These are phyloP conservation scores for Marisa cornuarietis DNA, from an alignment of 1,140 invertebrate species.

Conservation along the genomic window DNA sequence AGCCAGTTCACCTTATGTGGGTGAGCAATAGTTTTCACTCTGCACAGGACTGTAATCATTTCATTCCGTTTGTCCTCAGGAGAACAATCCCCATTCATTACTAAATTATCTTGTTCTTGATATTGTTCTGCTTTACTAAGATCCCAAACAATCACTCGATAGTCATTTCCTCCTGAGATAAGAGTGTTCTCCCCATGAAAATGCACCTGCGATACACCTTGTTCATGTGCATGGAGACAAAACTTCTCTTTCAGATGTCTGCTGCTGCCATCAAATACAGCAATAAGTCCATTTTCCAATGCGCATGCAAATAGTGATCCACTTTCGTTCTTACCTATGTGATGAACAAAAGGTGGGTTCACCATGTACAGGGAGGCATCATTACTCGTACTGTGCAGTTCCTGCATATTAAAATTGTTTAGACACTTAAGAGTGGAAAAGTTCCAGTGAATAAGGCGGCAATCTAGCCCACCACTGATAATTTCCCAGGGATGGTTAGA, in stretches of 20 bases:
- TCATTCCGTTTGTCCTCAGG: conserved; percentile 31
- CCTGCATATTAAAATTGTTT: conserved; percentile 60
- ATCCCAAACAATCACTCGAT: conserved; percentile 53
- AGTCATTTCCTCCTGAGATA: conserved; percentile 59
- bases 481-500: conserved; percentile 53
- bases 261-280: conserved; percentile 47
- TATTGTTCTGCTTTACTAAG: conserved; percentile 41
- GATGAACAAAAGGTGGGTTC: conserved; percentile 60
- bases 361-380: conserved; percentile 51
- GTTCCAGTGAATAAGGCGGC: conserved; percentile 60
- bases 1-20: conserved; percentile 59
- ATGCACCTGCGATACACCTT: conserved; percentile 58
- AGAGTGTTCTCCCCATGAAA: conserved; percentile 46
- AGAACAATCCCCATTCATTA: conserved; percentile 32
- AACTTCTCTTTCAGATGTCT: conserved; percentile 49
- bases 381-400: conserved; percentile 46
- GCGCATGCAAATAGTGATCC: conserved; percentile 54
- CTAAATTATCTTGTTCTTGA: conserved; percentile 17
- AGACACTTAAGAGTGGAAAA: conserved; percentile 55
- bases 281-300: conserved; percentile 56
- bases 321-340: conserved; percentile 43
- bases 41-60: conserved; percentile 42
- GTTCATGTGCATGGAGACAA: conserved; percentile 53
- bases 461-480: conserved; percentile 57
- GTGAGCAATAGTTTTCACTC: conserved; percentile 40